These are phyloP conservation scores for Hemibagrus guttatus DNA, from an alignment of 2,797 vertebrate species.

Conservation along the genomic window DNA sequence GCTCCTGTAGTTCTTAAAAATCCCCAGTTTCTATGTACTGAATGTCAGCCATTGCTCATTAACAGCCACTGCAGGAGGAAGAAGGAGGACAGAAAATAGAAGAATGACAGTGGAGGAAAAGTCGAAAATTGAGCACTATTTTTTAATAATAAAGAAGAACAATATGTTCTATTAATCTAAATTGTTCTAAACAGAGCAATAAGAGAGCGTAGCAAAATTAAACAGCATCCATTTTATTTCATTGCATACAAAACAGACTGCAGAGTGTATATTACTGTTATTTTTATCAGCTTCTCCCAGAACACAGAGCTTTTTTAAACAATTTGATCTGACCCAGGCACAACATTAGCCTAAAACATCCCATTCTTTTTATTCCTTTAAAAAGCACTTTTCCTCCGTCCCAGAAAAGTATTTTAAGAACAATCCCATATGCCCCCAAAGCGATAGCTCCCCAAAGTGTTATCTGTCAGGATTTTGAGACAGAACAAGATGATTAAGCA, in stretches of 20 bases:
- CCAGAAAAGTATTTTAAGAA: constrained; percentile 61
- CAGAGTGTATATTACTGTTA: neutral
- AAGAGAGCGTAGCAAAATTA: neutral
- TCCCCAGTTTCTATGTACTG: constrained; percentile 55
- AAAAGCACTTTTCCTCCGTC: constrained; percentile 46
- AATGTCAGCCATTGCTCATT: constrained; percentile 59
- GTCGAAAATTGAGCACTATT: neutral
- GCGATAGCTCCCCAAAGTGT: constrained; percentile 35
- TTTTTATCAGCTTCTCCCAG: constrained; percentile 64
- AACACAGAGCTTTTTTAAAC: constrained; percentile 54
- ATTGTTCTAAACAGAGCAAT: neutral
- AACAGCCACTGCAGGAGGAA: constrained; percentile 46
- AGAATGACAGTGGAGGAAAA: neutral
- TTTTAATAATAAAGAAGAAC: neutral
- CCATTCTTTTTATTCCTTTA: constrained; percentile 42
- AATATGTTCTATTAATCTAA: neutral
- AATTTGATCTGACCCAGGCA: constrained; percentile 45
- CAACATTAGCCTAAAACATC: constrained; percentile 61
- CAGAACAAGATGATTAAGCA: constrained; percentile 17
- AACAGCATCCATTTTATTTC: neutral
- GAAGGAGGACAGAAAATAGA: neutral
- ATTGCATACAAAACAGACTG: neutral
- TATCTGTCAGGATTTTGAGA: constrained; percentile 53
- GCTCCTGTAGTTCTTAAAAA: constrained; percentile 61
- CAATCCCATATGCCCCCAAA: constrained; percentile 33